Percentiles rank a stretch among this genome's conserved stretches.
phyloP scores from a whole-genome alignment of 2,888 invertebrate species.

The Apotomis capreana region DNA sequence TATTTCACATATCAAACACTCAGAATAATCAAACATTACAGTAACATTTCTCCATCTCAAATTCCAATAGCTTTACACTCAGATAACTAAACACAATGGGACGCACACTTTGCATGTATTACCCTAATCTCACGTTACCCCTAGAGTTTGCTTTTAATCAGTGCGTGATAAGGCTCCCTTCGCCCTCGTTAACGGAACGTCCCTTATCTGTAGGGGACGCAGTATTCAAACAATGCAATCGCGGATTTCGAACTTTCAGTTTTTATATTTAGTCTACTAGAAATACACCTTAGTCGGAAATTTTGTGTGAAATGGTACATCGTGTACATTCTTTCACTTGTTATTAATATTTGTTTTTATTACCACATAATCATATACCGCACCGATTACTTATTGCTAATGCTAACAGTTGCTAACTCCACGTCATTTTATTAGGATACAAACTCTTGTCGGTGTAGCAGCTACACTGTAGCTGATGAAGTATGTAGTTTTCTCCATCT shows the following conservation, averaged over 20 bases:
- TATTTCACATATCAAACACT: conserved; percentile 21
- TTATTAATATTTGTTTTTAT: too few relatives aligned
- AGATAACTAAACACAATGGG: conserved; percentile 26
- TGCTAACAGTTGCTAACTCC: too few relatives aligned
- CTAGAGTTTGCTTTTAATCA: conserved; percentile 80
- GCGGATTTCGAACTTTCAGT: conserved; percentile 37
- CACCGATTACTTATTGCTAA: too few relatives aligned
- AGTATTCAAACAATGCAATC: conserved; percentile 52
- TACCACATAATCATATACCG: too few relatives aligned
- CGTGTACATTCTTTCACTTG: too few relatives aligned
- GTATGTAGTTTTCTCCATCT: too few relatives aligned
- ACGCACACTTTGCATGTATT: conserved; percentile 30
- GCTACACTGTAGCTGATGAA: too few relatives aligned
- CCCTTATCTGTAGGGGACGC: conserved; percentile 65
- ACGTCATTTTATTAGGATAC: too few relatives aligned
- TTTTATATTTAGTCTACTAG: not conserved
- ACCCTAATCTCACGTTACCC: conserved; percentile 52
- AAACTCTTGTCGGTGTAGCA: too few relatives aligned
- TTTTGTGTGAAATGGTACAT: too few relatives aligned
- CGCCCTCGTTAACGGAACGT: conserved; percentile 49
- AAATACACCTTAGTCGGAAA: not conserved
- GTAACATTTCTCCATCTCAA: conserved; percentile 41
- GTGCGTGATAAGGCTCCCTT: conserved; percentile 71
- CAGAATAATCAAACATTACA: conserved; percentile 37
- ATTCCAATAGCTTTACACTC: conserved; percentile 38